Conservation (phyloP, 2,797 vertebrate species). For the Lycodopsis pacificus region DNA sequence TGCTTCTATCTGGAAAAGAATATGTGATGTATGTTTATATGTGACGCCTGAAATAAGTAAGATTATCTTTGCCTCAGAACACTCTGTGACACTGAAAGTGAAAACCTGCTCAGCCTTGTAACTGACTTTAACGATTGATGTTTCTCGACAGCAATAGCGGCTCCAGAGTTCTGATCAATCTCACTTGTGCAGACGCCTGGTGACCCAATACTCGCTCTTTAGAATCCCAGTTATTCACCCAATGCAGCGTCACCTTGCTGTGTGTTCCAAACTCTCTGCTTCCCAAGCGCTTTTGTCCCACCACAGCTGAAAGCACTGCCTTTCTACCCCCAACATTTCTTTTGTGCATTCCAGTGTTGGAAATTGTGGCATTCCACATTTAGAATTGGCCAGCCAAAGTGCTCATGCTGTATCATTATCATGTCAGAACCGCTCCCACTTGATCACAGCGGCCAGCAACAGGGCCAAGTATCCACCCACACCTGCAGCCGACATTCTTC, state of each 20-base stretch:
- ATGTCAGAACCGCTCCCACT: constrained; percentile 29
- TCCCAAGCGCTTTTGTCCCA: neutral
- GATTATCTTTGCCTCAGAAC: constrained; percentile 13
- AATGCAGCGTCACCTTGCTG: neutral
- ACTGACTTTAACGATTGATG: constrained; percentile 25
- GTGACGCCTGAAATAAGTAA: constrained; percentile 2
- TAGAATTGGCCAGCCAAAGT: constrained; percentile 30
- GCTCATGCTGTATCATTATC: constrained; percentile 46
- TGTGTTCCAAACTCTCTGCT: neutral
- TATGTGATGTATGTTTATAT: neutral
- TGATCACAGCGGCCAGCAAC: constrained; percentile 29
- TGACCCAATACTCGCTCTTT: constrained; percentile 6
- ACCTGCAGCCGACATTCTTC: constrained; percentile 28
- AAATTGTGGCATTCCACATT: constrained; percentile 33
- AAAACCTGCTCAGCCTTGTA: constrained; percentile 21
- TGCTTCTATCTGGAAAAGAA: neutral
- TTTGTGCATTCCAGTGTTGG: constrained; percentile 25
- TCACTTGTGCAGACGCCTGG: constrained; percentile 4
- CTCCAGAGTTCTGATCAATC: constrained; percentile 29
- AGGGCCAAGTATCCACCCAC: constrained; percentile 27
- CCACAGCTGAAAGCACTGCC: neutral
- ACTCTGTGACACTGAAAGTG: constrained; percentile 10
- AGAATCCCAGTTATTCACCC: constrained; percentile 11
- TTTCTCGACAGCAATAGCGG: neutral
- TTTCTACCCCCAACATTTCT: neutral